Evolutionary conservation across 2,113 vertebrate genomes (phyloP), one percentile per base, ranked within the genome.

Genomic region (Cercopithecus mona): DNA sequence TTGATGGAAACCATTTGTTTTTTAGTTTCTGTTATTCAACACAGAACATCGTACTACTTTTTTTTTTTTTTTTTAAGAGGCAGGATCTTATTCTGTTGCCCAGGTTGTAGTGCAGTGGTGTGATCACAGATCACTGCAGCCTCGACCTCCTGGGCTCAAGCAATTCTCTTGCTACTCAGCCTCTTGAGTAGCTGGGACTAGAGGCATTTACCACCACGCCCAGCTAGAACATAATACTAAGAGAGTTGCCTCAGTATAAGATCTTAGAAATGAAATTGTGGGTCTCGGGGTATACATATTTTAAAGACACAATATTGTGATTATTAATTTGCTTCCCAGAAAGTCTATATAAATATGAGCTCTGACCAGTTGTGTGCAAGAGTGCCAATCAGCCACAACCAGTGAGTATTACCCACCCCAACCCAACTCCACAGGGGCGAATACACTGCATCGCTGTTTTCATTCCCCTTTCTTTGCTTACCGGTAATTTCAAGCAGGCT

Each of bases 361-460:
- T 86, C 73, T 61, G 35, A 61, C 48, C 20, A 2, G 23, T 20
- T 48, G 9, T 0, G 12, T 14, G 9, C 13, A 18, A 35, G 11
- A 5, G 9, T 4, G 6, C 20, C 10, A 5, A 2, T 32, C 4
- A 25, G 8, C 66, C 55, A 48, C 6, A 0, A 6, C 25, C 20
- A 20, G 23, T 17, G 18, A 4, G 5, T 2, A 4, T 35, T 2
- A 7, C 6, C 40, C 8, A 18, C 25, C 25, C 70, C 55, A 30
- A 13, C 70, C 57, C 76, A 8, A 18, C 57, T 59, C 81, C 72
- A 35, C 2, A 32, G 50, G 18, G 35, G 70, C 14, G 35, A 79
- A 72, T 2, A 1, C 6, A 0, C n/a, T 83, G 61, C 32, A 8
- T 40, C 35, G 13, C 48, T n/a, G 17, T 45, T 48, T 86, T 45